Conservation (phyloP, 2,113 vertebrate genomes). For the Oenanthe melanoleuca region DNA sequence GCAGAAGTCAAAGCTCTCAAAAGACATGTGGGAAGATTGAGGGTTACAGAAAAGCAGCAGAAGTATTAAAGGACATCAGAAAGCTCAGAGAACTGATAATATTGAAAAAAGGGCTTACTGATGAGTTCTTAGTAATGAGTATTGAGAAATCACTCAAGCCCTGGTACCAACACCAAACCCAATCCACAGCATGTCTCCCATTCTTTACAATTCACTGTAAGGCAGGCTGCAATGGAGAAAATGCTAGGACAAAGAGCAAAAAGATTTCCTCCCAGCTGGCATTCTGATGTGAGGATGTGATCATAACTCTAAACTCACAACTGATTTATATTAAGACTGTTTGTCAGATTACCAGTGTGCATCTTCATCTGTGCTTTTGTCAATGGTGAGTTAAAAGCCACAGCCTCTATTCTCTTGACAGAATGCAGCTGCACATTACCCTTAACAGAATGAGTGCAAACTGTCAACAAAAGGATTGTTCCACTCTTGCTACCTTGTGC, state of each 20-base stretch:
- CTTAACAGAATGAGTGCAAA: background rate
- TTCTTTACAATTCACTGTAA: conserved; percentile 19
- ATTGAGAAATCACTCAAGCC: conserved; percentile 40
- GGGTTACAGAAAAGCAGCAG: background rate
- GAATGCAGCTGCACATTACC: background rate
- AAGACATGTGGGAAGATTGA: background rate
- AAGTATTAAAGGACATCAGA: background rate
- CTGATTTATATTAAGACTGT: background rate
- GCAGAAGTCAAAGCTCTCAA: background rate
- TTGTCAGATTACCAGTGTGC: background rate
- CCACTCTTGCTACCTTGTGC: background rate
- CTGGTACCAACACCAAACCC: conserved; percentile 21
- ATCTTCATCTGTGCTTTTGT: background rate
- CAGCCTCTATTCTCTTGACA: background rate
- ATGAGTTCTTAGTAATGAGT: conserved; percentile 37
- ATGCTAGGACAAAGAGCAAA: conserved; percentile 9
- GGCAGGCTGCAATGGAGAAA: conserved; percentile 43
- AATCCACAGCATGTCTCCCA: background rate
- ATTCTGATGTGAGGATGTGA: conserved; percentile 3
- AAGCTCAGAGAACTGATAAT: conserved; percentile 6
- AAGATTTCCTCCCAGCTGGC: conserved; percentile 30
- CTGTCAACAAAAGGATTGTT: background rate
- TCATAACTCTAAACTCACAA: background rate
- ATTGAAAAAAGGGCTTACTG: conserved; percentile 27
- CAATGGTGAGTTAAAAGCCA: background rate